Evolutionary conservation across 2,113 vertebrate genomes (phyloP).

Genomic region (Melanostigma gelatinosum): DNA sequence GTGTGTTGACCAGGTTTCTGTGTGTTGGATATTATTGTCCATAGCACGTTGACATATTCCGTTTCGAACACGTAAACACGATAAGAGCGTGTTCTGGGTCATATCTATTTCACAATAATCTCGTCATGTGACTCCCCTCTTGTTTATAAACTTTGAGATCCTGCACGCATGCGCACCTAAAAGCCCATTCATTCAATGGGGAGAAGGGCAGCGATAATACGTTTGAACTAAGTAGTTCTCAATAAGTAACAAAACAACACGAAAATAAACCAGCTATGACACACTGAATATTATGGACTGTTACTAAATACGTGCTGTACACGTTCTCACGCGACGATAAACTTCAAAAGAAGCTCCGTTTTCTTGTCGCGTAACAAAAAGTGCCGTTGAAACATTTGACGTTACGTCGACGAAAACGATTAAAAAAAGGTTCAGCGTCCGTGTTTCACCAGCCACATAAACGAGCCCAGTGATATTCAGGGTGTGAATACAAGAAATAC

Average conservation of each 20-base stretch:
- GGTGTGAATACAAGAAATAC: neutral
- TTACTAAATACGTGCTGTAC: fast-evolving
- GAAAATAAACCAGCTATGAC: neutral
- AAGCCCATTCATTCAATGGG: conserved; percentile 93
- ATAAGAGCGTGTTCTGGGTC: neutral
- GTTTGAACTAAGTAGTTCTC: conserved; percentile 1
- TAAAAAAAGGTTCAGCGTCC: fast-evolving
- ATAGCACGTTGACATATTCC: fast-evolving
- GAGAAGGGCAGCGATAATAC: conserved; percentile 50
- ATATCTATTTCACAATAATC: conserved; percentile 52
- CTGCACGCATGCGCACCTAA: conserved; percentile 87
- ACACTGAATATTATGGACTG: fast-evolving
- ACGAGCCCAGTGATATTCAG: fast-evolving
- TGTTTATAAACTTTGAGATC: conserved; percentile 89
- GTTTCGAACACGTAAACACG: neutral
- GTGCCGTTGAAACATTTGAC: conserved; percentile 5
- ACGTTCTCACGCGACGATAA: neutral
- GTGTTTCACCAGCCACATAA: too few relatives aligned
- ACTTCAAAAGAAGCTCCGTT: conserved; percentile 13
- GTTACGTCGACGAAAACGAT: conserved; percentile 40
- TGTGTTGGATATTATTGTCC: fast-evolving
- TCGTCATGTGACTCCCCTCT: conserved; percentile 86
- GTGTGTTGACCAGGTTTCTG: neutral
- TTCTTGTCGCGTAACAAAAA: conserved; percentile 38
- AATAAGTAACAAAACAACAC: conserved; percentile 7